Percentiles rank a stretch among this genome's conserved stretches.
Evolutionary conservation across 2,888 invertebrate species (phyloP).

Genomic region (Cerastis rubricosa): DNA sequence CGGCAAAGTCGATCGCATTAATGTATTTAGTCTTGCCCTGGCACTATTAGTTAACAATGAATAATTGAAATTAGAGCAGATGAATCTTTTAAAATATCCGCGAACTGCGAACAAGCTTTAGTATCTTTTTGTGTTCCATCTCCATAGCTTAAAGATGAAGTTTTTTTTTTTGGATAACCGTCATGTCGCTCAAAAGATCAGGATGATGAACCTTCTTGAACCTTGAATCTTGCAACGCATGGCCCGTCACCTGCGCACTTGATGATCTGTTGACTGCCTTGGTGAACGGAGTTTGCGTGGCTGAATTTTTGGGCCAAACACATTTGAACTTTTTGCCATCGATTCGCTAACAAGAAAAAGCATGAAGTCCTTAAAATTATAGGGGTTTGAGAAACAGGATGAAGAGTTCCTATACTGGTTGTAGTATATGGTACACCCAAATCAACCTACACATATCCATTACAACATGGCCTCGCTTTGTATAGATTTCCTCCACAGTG

Average conservation of each 20-base stretch:
- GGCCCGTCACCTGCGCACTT: background rate
- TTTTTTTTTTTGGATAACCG: too few relatives aligned
- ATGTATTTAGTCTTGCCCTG: background rate
- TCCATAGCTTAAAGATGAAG: background rate
- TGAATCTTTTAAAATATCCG: background rate
- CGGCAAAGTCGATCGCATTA: background rate
- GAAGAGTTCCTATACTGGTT: too few relatives aligned
- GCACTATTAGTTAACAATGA: background rate
- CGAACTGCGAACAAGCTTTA: background rate
- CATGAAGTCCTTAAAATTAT: too few relatives aligned
- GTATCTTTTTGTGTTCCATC: background rate
- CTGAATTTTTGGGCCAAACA: background rate
- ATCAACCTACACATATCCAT: too few relatives aligned
- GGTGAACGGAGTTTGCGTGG: background rate
- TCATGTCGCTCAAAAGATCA: too few relatives aligned
- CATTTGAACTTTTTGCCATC: too few relatives aligned
- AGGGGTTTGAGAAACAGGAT: too few relatives aligned
- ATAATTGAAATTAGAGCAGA: constrained; percentile 1
- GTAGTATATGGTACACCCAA: too few relatives aligned
- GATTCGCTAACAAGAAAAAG: too few relatives aligned
- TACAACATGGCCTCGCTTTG: too few relatives aligned
- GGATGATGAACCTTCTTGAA: background rate
- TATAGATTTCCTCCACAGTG: too few relatives aligned
- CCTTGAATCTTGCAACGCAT: background rate
- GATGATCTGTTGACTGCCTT: background rate